Evolutionary conservation across 92 coral and sea anemone genomes (phyloP), one percentile per base, ranked within the genome.

Genomic region (Galaxea fascicularis): DNA sequence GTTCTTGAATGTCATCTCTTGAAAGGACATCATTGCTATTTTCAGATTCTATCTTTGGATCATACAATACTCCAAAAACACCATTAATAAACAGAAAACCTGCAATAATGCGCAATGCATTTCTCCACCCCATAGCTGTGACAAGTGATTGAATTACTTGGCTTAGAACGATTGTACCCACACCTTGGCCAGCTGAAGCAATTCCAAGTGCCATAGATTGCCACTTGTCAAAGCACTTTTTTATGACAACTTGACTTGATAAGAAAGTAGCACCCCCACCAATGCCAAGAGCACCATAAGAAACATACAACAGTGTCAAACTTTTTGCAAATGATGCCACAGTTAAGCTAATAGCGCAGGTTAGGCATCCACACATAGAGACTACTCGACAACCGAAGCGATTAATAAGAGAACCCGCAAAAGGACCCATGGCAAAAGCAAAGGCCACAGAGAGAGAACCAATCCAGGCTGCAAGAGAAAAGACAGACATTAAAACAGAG

Each of bases 381-480:
- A 77, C 80, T 31, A 16, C 60, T 25, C 89, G 84, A 59, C 77
- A 67, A 69, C 89, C 89, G 58, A 77, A 88, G 77, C 84, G 88
- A 69, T 88, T 74, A 13, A 88, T 49, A 0, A 83, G 57, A 17
- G 85, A 76, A 70, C 85, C 92, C n/a, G 47, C 85, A 8, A 88
- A 31, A 1, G 92, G 92, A 35, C 65, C 85, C 53, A 58, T 18
- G 1, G 58, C 39, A 16, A 58, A 45, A 49, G 12, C 25, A 12
- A 83, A 10, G 45, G 85, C 58, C 17, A 66, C 7, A 51, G 83
- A 77, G 4, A 78, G 41, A 21, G 92, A 89, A 21, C 92, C 92
- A 78, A 79, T 52, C 87, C 88, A 86, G n/a, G 90, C 90, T 89
- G 66, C 22, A 73, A 53, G 59, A 65, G 73, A 63, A 82, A 29